Evolutionary conservation across 1,140 invertebrate genomes (phyloP), one percentile per base, ranked within the genome.

Genomic region (Bombus difficillimus): DNA sequence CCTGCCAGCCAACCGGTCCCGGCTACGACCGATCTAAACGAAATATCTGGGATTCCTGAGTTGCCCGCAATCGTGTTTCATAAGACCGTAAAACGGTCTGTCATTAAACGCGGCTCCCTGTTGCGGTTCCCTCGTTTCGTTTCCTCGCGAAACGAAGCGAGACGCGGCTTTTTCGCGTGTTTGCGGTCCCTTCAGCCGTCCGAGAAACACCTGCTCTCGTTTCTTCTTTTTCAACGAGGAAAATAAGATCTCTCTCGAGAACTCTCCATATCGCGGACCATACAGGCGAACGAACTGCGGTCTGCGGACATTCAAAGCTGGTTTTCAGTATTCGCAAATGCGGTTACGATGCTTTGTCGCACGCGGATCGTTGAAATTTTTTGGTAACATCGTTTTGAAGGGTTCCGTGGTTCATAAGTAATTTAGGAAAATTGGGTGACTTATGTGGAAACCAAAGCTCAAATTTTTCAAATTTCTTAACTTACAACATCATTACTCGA

Each of bases 41-140:
- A 64, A 81, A 82, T 69, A 32, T 69, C 71, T 57, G 71, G 62
- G 69, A 88, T 90, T 88, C 82, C 72, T 69, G 71, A 59, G 57
- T 39, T 73, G 34, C 72, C 88, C 88, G 86, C 91, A 91, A 86
- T 91, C 89, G 91, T 89, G 90, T 93, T 93, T 92, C 90, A 87
- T 89, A 91, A 90, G 86, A 79, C 77, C 88, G 86, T 92, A 92
- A 92, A 93, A 93, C 87, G 88, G 39, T n/a, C 92, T 90, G 91
- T 92, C 93, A 90, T 93, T 92, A 93, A 88, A 92, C 91, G 92
- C 87, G 91, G 89, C 88, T 81, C 75, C 32, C 85, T 82, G 80
- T 93, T 92, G 92, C 86, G 92, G 92, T 93, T 78, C 80, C 66
- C 68, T 57, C 74, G 32, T 86, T 91, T 88, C 89, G 90, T 88